These are phyloP conservation scores for Anoplophora glabripennis DNA, from an alignment of 1,140 invertebrate species.

Conservation along the genomic window DNA sequence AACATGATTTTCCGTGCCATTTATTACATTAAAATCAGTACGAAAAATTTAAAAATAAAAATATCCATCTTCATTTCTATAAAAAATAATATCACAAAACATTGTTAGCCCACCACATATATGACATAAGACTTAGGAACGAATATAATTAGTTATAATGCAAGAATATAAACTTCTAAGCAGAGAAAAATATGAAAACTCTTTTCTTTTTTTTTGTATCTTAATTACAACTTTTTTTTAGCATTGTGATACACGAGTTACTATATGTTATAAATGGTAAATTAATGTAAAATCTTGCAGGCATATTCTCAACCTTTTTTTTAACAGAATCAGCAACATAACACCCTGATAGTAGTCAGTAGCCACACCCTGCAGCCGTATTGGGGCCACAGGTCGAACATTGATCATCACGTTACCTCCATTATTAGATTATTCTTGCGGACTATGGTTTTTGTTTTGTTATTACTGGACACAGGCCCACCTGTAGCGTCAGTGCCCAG, in stretches of 20 bases:
- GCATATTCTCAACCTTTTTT: conserved; percentile 8
- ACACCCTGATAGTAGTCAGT: conserved; percentile 8
- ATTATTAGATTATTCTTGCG: conserved; percentile 47
- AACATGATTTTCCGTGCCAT: too few species aligned
- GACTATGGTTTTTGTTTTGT: conserved; percentile 41
- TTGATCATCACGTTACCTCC: conserved; percentile 49
- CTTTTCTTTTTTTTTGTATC: background rate
- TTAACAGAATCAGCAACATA: background rate
- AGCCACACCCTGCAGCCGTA: conserved; percentile 20
- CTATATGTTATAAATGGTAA: conserved; percentile 16
- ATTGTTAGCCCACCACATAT: too few species aligned
- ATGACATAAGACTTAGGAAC: too few species aligned
- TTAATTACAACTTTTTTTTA: conserved; percentile 3
- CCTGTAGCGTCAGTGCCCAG: conserved; percentile 25
- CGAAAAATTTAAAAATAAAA: too few species aligned
- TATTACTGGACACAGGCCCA: conserved; percentile 33
- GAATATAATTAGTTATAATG: too few species aligned
- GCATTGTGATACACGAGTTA: conserved; percentile 18
- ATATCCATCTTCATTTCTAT: too few species aligned
- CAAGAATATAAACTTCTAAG: too few species aligned
- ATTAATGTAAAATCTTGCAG: conserved; percentile 4
- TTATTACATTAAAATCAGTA: too few species aligned
- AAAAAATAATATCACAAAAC: too few species aligned
- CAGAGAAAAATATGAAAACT: background rate
- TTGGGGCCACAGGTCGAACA: conserved; percentile 26